Evolutionary conservation across 2,888 invertebrate genomes (phyloP), one percentile per base, ranked within the genome.

Genomic region (Agrochola circellaris): DNA sequence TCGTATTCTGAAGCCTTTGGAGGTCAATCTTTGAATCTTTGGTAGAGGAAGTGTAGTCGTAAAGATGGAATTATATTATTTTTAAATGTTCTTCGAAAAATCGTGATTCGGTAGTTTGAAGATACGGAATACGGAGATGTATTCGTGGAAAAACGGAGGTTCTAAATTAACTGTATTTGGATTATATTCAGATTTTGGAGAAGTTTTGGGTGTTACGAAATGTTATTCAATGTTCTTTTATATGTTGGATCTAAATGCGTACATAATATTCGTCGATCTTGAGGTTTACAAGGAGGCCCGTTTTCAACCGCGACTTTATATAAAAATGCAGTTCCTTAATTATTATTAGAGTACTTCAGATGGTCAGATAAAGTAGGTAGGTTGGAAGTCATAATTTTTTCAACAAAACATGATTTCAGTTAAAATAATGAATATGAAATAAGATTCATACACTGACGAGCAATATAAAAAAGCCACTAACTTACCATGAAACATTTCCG

Each of bases 11-110:
- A 54, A 30, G 26, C 60, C 54, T 73, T 79, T 73, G 71, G 80
- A 76, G 87, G 89, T 88, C 87, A 83, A 77, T 81, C 78, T 82
- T 72, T 34, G 84, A 71, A 78, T 84, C 76, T 76, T 62, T 20
- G 48, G 30, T 58, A 51, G 51, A 82, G 70, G 73, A 83, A 72
- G 71, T 60, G 13, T 34, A 15, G 34, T 86, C 83, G 61, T 83
- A 86, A 84, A 83, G 42, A 51, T 61, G 65, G 75, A 83, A 77
- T 82, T 66, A 84, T 83, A 78, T 86, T 86, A 74, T 72, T 69
- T 86, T 74, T 79, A 83, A 84, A 86, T 72, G 68, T 86, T 84
- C 81, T 72, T 69, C 75, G 83, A 79, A 86, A 79, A 56, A 62
- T 65, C 62, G 60, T 42, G 72, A 75, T 86, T 78, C 66, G 75